Conservation (phyloP, 2,888 invertebrate genomes). For the Pandemis corylana region DNA sequence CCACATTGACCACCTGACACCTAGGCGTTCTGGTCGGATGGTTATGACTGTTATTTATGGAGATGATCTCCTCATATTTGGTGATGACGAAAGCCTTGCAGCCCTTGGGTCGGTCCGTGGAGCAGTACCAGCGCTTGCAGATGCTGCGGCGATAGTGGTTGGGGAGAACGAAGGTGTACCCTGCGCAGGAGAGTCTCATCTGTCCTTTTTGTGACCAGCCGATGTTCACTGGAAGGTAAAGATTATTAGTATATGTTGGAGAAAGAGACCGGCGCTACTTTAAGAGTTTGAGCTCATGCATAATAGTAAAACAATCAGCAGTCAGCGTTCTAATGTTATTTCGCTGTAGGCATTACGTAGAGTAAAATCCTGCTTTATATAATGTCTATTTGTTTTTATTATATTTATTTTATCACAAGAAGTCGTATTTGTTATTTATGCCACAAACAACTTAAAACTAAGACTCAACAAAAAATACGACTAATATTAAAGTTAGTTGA, state of each 20-base stretch:
- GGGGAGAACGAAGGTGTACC: constrained; percentile 32
- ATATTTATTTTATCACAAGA: neutral
- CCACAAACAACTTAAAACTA: neutral
- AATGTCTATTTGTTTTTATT: neutral
- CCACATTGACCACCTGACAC: neutral
- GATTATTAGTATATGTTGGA: neutral
- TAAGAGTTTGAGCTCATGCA: neutral
- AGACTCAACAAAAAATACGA: neutral
- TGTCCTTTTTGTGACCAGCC: constrained; percentile 36
- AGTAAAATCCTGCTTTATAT: no score
- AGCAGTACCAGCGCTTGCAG: constrained; percentile 57
- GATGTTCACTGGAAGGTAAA: constrained; percentile 24
- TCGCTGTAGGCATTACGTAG: neutral
- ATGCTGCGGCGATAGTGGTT: constrained; percentile 22
- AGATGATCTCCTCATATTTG: constrained; percentile 47
- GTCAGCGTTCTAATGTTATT: neutral
- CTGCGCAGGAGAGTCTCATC: constrained; percentile 35
- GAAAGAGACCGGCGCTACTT: neutral
- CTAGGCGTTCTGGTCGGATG: constrained; percentile 32
- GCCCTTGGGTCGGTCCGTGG: constrained; percentile 52
- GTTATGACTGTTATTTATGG: constrained; percentile 49
- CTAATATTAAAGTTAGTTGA: neutral
- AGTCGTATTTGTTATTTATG: neutral
- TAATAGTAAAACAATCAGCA: neutral
- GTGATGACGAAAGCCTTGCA: constrained; percentile 56